Evolutionary conservation across 2,797 vertebrate species (phyloP), one percentile per base, ranked within the genome.

Genomic region (Falco biarmicus): DNA sequence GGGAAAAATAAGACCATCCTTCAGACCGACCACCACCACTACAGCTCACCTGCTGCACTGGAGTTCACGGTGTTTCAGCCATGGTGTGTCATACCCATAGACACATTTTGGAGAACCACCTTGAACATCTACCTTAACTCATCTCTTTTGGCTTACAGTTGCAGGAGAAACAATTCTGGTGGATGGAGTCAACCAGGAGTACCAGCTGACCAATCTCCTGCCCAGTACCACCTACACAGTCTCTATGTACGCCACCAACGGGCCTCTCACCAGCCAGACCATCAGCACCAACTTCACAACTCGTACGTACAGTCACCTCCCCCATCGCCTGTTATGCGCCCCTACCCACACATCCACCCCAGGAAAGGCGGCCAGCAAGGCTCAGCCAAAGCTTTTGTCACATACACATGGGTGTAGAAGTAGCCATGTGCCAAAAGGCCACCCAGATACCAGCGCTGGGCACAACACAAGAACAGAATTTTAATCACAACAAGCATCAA

Each of bases 161-260:
- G 98, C 98, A n/a, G 99, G 99, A 61, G 98, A 99, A 93, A 99
- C 99, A 39, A 99, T 99, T 95, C 97, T 99, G 4, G 99, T 99
- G 93, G 99, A 99, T 64, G 99, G 99, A 61, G 97, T 94, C 96
- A 98, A 96, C 81, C 99, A 99, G 94, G 99, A 99, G 93, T 98
- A 99, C 94, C 98, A 99, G 97, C 97, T 99, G 68, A 98, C 98
- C 83, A 98, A 98, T 89, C 98, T 99, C n/a, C 98, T 98, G 66
- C 99, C 99, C 14, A 99, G 98, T 84, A 99, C 99, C 88, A 98
- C 97, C 92, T 99, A 99, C 95, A 99, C 98, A 0, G 98, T 99
- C 17, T 98, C 98, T 31, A 98, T 99, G 89, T 99, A 99, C 1
- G 99, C 99, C 83, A 99, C 99, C 94, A 99, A 98, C 2, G 99